Evolutionary conservation across 2,888 invertebrate genomes (phyloP).

Genomic region (Oscheius sp.): DNA sequence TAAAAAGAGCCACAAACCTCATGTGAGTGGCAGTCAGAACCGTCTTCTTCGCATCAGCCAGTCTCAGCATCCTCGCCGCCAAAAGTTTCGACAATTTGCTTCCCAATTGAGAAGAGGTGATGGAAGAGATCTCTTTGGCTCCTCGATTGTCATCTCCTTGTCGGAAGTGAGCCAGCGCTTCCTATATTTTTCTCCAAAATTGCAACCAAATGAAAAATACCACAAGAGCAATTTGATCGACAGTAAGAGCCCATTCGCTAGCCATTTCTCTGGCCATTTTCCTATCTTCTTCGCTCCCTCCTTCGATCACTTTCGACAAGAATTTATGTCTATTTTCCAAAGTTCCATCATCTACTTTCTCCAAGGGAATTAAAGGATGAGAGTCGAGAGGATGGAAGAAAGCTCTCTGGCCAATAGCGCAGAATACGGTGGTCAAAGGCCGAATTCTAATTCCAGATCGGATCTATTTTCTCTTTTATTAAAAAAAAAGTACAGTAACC

Average conservation of each 20-base stretch:
- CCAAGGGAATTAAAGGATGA: slow-evolving; percentile 63
- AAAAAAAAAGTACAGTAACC: slow-evolving; percentile 39
- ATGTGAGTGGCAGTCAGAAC: slow-evolving; percentile 33
- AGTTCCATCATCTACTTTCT: slow-evolving; percentile 51
- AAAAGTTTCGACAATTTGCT: slow-evolving; percentile 33
- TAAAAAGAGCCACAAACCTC: slow-evolving; percentile 23
- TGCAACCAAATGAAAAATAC: no score
- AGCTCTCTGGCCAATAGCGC: slow-evolving; percentile 54
- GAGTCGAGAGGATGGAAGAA: slow-evolving; percentile 60
- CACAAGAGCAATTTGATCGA: slow-evolving; percentile 42
- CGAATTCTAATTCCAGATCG: not conserved
- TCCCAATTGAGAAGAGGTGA: slow-evolving; percentile 34
- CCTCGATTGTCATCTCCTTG: slow-evolving; percentile 42
- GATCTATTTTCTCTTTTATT: slow-evolving; percentile 31
- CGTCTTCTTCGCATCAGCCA: slow-evolving; percentile 37
- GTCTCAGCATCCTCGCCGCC: slow-evolving; percentile 40
- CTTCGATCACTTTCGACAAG: slow-evolving; percentile 48
- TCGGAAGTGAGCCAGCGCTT: slow-evolving; percentile 40
- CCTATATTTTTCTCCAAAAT: no score
- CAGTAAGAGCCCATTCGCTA: slow-evolving; percentile 44
- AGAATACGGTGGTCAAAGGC: slow-evolving; percentile 44
- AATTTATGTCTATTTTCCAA: slow-evolving; percentile 56
- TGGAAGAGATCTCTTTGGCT: slow-evolving; percentile 31
- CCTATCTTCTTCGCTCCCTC: slow-evolving; percentile 20
- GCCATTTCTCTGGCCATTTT: slow-evolving; percentile 27